Percentiles rank a stretch among this genome's conserved stretches.
Conservation (phyloP, 2,888 invertebrate species). For the Auanema freiburgensis region DNA sequence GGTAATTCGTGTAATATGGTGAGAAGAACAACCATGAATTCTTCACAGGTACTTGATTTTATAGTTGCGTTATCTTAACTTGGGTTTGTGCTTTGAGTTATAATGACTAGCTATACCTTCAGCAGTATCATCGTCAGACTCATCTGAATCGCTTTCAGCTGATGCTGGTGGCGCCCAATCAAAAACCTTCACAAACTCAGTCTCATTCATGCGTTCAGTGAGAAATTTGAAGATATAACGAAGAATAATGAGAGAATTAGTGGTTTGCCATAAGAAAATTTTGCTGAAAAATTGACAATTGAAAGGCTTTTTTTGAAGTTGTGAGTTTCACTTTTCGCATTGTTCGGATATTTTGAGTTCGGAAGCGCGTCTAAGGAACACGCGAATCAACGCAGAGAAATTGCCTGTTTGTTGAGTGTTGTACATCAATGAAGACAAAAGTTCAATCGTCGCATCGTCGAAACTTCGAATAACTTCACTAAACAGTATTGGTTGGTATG, state of each 20-base stretch:
- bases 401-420: slow-evolving; percentile 89
- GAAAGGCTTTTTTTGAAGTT: background rate
- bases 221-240: slow-evolving; percentile 81
- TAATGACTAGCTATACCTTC: background rate
- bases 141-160: slow-evolving; percentile 9
- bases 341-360: slow-evolving; percentile 84
- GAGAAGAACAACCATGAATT: background rate
- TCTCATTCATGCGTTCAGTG: slow-evolving; percentile 86
- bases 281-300: slow-evolving; percentile 72
- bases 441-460: slow-evolving; percentile 79
- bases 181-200: slow-evolving; percentile 73
- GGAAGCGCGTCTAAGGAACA: slow-evolving; percentile 80
- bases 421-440: slow-evolving; percentile 74
- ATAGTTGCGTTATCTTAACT: background rate
- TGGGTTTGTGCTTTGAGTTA: background rate
- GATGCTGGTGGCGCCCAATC: slow-evolving; percentile 12
- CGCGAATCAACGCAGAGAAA: slow-evolving; percentile 82
- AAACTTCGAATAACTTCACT: slow-evolving; percentile 65
- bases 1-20: background rate
- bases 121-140: slow-evolving; percentile 16
- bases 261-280: slow-evolving; percentile 87
- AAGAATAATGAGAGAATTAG: slow-evolving; percentile 87
- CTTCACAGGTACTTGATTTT: background rate
- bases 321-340: slow-evolving; percentile 78
- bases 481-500: background rate